Conservation (phyloP, 2,888 invertebrate species). For the Cosmia trapezina region DNA sequence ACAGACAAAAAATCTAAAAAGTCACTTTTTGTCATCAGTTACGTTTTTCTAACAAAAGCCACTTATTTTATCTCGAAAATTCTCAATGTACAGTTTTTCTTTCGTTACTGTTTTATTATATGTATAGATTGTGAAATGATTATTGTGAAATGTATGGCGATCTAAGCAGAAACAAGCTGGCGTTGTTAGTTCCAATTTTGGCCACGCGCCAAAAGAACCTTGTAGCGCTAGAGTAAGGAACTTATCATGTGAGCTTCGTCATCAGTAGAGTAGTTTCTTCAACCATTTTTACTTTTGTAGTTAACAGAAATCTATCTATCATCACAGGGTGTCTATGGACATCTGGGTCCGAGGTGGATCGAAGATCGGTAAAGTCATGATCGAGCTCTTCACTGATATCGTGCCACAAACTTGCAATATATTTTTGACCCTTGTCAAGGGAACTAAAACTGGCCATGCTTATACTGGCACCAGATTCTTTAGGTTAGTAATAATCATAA, state of each 20-base stretch:
- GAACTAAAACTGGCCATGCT: slow-evolving; percentile 79
- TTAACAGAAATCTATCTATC: not conserved
- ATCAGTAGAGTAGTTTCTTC: too few species aligned
- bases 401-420: slow-evolving; percentile 83
- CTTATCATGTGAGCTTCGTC: not conserved
- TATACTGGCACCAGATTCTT: slow-evolving; percentile 84
- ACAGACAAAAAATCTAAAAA: too few species aligned
- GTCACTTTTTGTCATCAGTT: too few species aligned
- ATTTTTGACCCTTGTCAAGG: slow-evolving; percentile 80
- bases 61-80: too few species aligned
- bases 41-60: too few species aligned
- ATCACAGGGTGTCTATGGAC: slow-evolving; percentile 79
- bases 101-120: too few species aligned
- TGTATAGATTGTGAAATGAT: too few species aligned
- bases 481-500: slow-evolving; percentile 70
- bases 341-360: slow-evolving; percentile 84
- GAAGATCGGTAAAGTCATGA: slow-evolving; percentile 82
- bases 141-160: not conserved
- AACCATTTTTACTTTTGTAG: not conserved
- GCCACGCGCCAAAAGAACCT: not conserved
- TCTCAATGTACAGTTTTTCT: too few species aligned
- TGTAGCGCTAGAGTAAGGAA: not conserved
- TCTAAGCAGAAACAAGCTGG: not conserved
- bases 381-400: slow-evolving; percentile 83
- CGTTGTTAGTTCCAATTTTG: not conserved